Percentiles rank a stretch among this genome's conserved stretches.
Evolutionary conservation across 2,888 invertebrate genomes (phyloP).

Genomic region (Drosophila lacicola): DNA sequence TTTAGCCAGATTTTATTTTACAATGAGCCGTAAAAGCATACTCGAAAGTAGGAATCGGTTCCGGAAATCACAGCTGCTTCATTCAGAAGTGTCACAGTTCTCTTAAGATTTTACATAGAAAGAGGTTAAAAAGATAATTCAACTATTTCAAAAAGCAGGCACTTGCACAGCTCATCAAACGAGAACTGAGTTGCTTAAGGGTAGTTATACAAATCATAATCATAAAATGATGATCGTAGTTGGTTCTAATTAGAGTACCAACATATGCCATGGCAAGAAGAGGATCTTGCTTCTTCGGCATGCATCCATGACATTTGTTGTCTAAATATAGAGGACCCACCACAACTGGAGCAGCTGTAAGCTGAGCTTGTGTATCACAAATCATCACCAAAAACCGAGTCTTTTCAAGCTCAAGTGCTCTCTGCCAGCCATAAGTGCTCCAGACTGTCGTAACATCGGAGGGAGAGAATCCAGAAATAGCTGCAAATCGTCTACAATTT

Average conservation of each 20-base stretch:
- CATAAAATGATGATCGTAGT: too few species aligned
- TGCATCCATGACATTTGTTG: constrained; percentile 22
- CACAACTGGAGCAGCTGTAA: constrained; percentile 29
- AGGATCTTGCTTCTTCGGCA: not conserved
- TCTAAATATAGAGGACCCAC: constrained; percentile 52
- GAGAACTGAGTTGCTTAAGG: too few species aligned
- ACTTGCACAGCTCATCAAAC: too few species aligned
- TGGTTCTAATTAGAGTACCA: not conserved
- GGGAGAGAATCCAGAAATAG: constrained; percentile 53
- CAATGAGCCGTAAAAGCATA: too few species aligned
- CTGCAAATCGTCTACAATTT: constrained; percentile 58
- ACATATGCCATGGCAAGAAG: not conserved
- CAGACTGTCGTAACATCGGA: constrained; percentile 2
- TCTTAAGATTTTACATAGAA: too few species aligned
- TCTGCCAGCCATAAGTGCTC: constrained; percentile 11
- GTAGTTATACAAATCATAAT: too few species aligned
- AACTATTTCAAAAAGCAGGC: too few species aligned
- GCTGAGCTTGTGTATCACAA: constrained; percentile 53
- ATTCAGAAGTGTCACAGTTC: too few species aligned
- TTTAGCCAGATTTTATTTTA: too few species aligned
- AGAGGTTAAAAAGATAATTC: too few species aligned
- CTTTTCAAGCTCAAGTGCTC: constrained; percentile 29
- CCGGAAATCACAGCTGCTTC: too few species aligned
- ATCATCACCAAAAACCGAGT: constrained; percentile 46
- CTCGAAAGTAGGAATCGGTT: too few species aligned